Conservation (phyloP, 2,888 invertebrate genomes). For the Pachydiplax longipennis region DNA sequence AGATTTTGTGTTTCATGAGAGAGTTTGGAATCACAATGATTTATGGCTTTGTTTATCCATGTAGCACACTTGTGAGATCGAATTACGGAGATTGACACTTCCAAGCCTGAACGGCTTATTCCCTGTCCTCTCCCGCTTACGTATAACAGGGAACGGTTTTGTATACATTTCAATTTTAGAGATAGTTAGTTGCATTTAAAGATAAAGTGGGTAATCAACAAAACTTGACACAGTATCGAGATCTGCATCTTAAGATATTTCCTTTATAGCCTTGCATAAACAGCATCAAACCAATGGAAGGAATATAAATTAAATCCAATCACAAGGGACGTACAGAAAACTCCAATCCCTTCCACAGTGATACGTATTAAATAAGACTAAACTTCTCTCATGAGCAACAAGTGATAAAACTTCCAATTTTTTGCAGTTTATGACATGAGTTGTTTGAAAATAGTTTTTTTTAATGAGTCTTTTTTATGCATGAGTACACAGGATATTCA, state of each 20-base stretch:
- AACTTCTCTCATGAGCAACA: slow-evolving; percentile 23
- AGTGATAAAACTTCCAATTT: neutral
- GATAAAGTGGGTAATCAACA: neutral
- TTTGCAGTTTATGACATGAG: slow-evolving; percentile 9
- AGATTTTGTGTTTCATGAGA: neutral
- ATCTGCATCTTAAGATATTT: neutral
- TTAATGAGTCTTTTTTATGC: neutral
- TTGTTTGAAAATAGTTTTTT: neutral
- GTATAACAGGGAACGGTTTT: slow-evolving; percentile 8
- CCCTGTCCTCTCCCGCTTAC: neutral
- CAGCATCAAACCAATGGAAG: neutral
- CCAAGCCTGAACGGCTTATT: neutral
- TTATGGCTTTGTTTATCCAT: slow-evolving; percentile 10
- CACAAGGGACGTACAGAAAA: neutral
- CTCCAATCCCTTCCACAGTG: neutral
- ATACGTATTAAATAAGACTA: neutral
- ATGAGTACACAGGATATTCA: slow-evolving; percentile 5
- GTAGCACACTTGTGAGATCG: slow-evolving; percentile 22
- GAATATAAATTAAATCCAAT: neutral
- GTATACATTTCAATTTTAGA: slow-evolving; percentile 22
- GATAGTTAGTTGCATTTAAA: slow-evolving; percentile 12
- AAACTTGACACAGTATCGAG: neutral
- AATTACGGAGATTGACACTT: neutral
- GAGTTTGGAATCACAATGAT: slow-evolving; percentile 33
- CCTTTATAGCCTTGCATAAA: neutral